phyloP scores from a whole-genome alignment of 2,888 invertebrate genomes.

The Tipula confusa region DNA sequence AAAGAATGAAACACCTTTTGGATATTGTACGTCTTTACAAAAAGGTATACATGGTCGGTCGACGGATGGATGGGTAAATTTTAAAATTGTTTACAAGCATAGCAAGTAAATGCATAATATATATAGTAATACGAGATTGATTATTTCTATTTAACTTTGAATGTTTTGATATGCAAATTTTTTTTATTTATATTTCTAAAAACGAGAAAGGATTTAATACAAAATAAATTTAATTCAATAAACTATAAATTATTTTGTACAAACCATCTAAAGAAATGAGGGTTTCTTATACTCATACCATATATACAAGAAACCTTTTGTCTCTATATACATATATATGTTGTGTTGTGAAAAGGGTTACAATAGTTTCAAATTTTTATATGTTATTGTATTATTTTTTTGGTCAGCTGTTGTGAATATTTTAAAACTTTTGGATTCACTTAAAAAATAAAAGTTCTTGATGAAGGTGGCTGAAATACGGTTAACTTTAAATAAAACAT shows the following conservation, averaged over 20 bases:
- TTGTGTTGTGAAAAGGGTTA: background rate
- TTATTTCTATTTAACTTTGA: background rate
- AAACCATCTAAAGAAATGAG: background rate
- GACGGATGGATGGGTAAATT: background rate
- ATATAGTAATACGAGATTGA: background rate
- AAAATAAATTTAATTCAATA: background rate
- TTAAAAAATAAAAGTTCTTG: background rate
- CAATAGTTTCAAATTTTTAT: background rate
- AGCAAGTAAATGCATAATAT: no score
- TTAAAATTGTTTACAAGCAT: no score
- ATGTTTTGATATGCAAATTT: conserved; percentile 12
- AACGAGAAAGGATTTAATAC: no score
- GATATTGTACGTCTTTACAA: background rate
- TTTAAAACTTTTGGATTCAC: background rate
- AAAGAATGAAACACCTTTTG: background rate
- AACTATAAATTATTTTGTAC: background rate
- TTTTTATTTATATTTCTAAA: background rate
- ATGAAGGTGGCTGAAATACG: background rate
- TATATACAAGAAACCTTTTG: background rate
- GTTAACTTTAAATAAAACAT: no score
- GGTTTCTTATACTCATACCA: background rate
- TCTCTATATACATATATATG: background rate
- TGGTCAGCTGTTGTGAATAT: conserved; percentile 20
- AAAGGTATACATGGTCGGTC: background rate
- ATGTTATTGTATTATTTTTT: conserved; percentile 15